These are phyloP conservation scores for Ichneumoninae sp. DNA, from an alignment of 2,888 invertebrate genomes.

Conservation along the genomic window DNA sequence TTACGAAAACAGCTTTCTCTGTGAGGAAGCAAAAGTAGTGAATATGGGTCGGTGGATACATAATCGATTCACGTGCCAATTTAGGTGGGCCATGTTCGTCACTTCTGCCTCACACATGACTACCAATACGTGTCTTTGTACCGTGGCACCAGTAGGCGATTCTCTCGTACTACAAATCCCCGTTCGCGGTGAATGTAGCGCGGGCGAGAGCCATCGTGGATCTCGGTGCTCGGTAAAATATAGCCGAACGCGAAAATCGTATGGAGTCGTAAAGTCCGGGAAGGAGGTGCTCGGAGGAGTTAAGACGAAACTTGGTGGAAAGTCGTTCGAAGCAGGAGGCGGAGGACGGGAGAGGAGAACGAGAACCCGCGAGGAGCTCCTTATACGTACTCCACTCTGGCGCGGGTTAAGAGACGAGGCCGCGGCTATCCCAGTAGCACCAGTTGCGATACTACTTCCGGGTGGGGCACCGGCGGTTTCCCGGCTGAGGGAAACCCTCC, in stretches of 20 bases:
- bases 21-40: too few species aligned
- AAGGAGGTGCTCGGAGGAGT: constrained; percentile 31
- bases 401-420: constrained; percentile 1
- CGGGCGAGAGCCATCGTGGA: constrained; percentile 18
- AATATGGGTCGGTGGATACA: too few species aligned
- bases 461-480: constrained; percentile 11
- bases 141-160: neutral
- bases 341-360: neutral
- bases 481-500: neutral
- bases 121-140: neutral
- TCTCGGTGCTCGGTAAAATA: constrained; percentile 46
- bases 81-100: neutral
- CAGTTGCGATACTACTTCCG: constrained; percentile 14
- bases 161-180: constrained; percentile 20
- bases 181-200: neutral
- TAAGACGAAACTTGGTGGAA: constrained; percentile 61
- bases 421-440: neutral
- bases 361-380: constrained; percentile 15
- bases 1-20: too few species aligned
- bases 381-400: constrained; percentile 8
- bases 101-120: neutral
- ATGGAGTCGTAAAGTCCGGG: constrained; percentile 56
- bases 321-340: constrained; percentile 53
- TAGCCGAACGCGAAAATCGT: constrained; percentile 48
- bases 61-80: too few species aligned